Base-by-base conservation (phyloP, 2,113 vertebrate species). In the Mesembrinibis cayennensis region DNA sequence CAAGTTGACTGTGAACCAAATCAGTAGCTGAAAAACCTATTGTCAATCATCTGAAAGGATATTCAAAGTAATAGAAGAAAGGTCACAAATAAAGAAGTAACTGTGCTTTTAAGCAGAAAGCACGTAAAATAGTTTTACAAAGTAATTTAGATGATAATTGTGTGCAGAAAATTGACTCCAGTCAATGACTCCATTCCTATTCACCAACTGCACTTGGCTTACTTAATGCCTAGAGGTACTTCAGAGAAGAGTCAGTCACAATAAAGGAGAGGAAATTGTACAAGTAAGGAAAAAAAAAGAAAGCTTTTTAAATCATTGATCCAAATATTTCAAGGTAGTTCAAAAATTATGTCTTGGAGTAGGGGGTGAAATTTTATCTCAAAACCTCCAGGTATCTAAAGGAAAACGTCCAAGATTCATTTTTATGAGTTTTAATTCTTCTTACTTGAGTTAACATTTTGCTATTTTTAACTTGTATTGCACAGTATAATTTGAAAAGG, bases 81-180 rank as follows among this genome's bases (percentile, higher is more conserved):
- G 62, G 61, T 88, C 49, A 93, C 70, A 50, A 85, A 70, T 50
- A 74, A 79, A 93, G 66, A 69, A 78, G 26, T 29, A 59, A 77
- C 55, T 50, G 44, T 61, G 44, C 23, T 76, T 94, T 95, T 77
- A 87, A 82, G 36, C 25, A 77, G 29, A 30, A 74, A 84, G 74
- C 21, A 52, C 2, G 0, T 82, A 82, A 90, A 89, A 87, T 26
- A 27, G 11, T 89, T 93, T 94, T 82, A 42, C 12, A 85, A 87
- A 79, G 56, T 71, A 91, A 86, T 88, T 93, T 85, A 77, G 59
- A 82, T 72, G 17, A 91, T 95, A 93, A 91, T 88, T 80, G 13
- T 50, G n/a, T 77, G n/a, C 16, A 82, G 45, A 69, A 42, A 94
- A 90, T 88, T 93, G 67, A 93, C 66, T 89, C 19, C 50, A 84